Percentiles rank a stretch among this genome's conserved stretches.
Conservation (phyloP, 2,888 invertebrate species). For the Anorthoa munda region DNA sequence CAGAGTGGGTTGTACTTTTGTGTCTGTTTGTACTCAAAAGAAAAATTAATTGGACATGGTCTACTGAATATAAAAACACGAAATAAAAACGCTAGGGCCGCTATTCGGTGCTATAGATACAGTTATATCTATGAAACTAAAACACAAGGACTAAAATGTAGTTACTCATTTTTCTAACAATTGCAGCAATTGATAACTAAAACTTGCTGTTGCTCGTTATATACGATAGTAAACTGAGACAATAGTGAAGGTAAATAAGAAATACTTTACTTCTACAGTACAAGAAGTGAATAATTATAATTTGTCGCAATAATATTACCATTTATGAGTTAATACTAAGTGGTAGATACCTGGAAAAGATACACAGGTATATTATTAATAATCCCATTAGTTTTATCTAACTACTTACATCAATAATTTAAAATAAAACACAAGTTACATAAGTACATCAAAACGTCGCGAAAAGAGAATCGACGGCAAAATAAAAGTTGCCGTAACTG, state of each 20-base stretch:
- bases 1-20: slow-evolving; percentile 74
- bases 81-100: slow-evolving; percentile 85
- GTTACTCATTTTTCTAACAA: slow-evolving; percentile 82
- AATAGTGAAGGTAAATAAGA: slow-evolving; percentile 81
- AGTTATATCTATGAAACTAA: slow-evolving; percentile 82
- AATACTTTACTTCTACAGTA: slow-evolving; percentile 76
- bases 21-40: slow-evolving; percentile 75
- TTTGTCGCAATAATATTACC: slow-evolving; percentile 77
- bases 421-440: slow-evolving; percentile 37
- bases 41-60: slow-evolving; percentile 75
- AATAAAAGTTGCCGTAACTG: slow-evolving; percentile 1
- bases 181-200: slow-evolving; percentile 82
- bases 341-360: slow-evolving; percentile 84
- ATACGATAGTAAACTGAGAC: slow-evolving; percentile 76
- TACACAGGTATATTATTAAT: slow-evolving; percentile 69
- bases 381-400: slow-evolving; percentile 42
- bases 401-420: slow-evolving; percentile 44
- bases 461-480: background rate
- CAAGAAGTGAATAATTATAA: slow-evolving; percentile 76
- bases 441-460: slow-evolving; percentile 7
- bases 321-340: slow-evolving; percentile 74
- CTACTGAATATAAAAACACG: slow-evolving; percentile 79
- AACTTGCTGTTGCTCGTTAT: slow-evolving; percentile 75
- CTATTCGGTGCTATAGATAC: slow-evolving; percentile 83
- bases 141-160: slow-evolving; percentile 79